A percentile compares a stretch with the other conserved stretches of the same genome.
phyloP scores from a whole-genome alignment of 2,113 vertebrate genomes.

The Bos taurus region ARS-UCD2.0 NC_037340.1:79335501-79336000 shows the following conservation, averaged over 20 bases:
- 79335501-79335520: neutral
- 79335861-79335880: neutral
- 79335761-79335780: neutral
- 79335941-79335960: constrained; percentile 54
- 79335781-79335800: neutral
- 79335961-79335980: constrained; percentile 74
- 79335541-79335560: neutral
- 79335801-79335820: neutral
- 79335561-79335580: neutral
- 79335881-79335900: neutral
- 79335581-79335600: neutral
- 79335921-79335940: neutral
- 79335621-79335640: neutral
- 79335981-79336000: constrained; percentile 63
- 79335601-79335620: neutral
- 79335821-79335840: neutral
- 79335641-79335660: neutral
- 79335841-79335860: fast-evolving
- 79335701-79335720: neutral
- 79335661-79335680: neutral
- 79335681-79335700: neutral
- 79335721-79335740: fast-evolving
- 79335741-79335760: neutral
- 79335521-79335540: neutral
- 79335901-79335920: constrained; percentile 44